Evolutionary conservation across 2,888 invertebrate genomes (phyloP).

Genomic region (Gisinianus flammeolus): DNA sequence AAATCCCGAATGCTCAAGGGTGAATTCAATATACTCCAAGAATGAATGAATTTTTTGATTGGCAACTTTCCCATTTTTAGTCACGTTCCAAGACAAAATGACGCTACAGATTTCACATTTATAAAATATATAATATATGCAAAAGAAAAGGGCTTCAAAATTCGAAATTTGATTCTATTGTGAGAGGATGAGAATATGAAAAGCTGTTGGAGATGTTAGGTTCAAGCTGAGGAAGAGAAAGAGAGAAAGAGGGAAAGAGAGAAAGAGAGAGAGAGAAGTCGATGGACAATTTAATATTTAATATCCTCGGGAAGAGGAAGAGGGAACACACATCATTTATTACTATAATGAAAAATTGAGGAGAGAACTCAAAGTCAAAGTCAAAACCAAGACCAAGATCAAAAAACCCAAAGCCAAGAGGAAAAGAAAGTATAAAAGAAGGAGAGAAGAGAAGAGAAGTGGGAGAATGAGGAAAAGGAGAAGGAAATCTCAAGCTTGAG

Average conservation of each 20-base stretch:
- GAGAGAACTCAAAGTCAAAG: neutral
- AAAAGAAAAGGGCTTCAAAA: too few relatives aligned
- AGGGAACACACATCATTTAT: slow-evolving; percentile 37
- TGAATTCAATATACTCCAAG: too few relatives aligned
- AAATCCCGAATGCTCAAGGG: too few relatives aligned
- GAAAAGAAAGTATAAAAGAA: neutral
- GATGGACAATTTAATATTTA: slow-evolving; percentile 32
- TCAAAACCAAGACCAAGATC: neutral
- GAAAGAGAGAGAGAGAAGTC: slow-evolving; percentile 3
- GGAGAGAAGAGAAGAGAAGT: neutral
- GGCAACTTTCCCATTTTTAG: slow-evolving; percentile 20
- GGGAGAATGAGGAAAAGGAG: slow-evolving; percentile 6
- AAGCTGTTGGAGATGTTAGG: too few relatives aligned
- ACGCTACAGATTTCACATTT: too few relatives aligned
- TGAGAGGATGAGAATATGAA: neutral
- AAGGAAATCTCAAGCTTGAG: neutral
- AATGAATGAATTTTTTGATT: slow-evolving; percentile 10
- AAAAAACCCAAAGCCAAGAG: neutral
- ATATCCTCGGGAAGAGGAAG: slow-evolving; percentile 27
- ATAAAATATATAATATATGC: too few relatives aligned
- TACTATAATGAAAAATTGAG: slow-evolving; percentile 26
- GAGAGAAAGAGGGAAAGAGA: neutral
- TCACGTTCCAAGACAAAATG: too few relatives aligned
- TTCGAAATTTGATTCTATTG: too few relatives aligned
- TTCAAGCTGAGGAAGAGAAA: neutral